Evolutionary conservation across 1,140 invertebrate genomes (phyloP).

Genomic region (Nephotettix cincticeps): DNA sequence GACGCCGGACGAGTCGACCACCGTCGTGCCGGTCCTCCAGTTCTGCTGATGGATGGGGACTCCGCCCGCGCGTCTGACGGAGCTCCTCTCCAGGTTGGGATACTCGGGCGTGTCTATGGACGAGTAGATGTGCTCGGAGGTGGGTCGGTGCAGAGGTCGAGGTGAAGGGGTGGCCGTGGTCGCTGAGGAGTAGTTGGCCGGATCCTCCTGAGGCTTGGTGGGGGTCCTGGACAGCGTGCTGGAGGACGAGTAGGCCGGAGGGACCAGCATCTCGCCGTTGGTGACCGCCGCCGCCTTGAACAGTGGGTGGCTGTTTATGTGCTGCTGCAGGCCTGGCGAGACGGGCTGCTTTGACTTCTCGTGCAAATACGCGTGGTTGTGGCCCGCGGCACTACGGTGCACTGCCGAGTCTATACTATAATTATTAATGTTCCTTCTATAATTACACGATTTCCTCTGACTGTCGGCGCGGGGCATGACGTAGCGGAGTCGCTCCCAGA

Average conservation of each 20-base stretch:
- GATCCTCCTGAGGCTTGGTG: constrained; percentile 54
- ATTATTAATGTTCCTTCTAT: constrained; percentile 72
- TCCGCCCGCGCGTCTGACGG: constrained; percentile 27
- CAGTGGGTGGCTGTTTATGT: constrained; percentile 47
- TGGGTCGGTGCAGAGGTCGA: constrained; percentile 61
- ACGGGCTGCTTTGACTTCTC: constrained; percentile 47
- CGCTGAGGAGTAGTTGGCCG: constrained; percentile 61
- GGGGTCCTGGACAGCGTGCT: constrained; percentile 44
- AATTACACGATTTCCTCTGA: constrained; percentile 50
- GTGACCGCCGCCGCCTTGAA: constrained; percentile 50
- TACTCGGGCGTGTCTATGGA: constrained; percentile 86
- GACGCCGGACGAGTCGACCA: constrained; percentile 34
- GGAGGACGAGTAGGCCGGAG: constrained; percentile 42
- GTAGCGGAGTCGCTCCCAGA: constrained; percentile 89
- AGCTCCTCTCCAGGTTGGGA: constrained; percentile 47
- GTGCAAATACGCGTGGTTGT: constrained; percentile 48
- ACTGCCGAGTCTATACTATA: constrained; percentile 64
- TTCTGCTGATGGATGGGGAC: constrained; percentile 25
- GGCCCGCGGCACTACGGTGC: constrained; percentile 51
- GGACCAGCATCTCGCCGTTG: constrained; percentile 42
- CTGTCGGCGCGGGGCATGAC: constrained; percentile 76
- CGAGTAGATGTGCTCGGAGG: constrained; percentile 84
- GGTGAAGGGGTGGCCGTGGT: constrained; percentile 63
- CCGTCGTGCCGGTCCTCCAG: constrained; percentile 33
- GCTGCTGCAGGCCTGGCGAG: constrained; percentile 49